Evolutionary conservation across 2,113 vertebrate species (phyloP), one percentile per base, ranked within the genome.

Genomic region (Notarius lentiginosus): DNA sequence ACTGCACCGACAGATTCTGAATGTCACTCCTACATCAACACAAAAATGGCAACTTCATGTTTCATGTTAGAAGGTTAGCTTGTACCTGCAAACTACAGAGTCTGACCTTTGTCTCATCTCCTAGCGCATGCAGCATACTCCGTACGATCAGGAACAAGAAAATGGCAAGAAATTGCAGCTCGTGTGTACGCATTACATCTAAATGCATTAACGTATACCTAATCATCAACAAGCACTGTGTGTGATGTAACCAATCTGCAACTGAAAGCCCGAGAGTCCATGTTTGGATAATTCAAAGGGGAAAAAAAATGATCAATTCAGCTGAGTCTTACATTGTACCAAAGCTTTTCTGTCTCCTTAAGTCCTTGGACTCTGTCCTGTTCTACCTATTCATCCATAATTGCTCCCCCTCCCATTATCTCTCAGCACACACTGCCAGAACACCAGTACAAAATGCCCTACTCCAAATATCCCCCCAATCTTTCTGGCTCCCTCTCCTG

Each of bases 331-430:
- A 55, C 27, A 56, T 22, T 41, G 66, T 53, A 56, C 14, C 66
- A 73, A 55, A 72, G 11, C 65, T 53, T 30, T 72, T 83, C 65
- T 51, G 3, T 56, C n/a, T 18, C 27, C 27, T 30, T 80, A 55
- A 73, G 56, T 53, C 55, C 10, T 72, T 72, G 53, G 49, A 79
- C 53, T 63, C 60, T 61, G 55, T 73, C 65, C 58, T 70, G 76
- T 10, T 72, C 22, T 60, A 79, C 47, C 82, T 72, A 80, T 87
- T 87, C 85, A 85, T 49, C 27, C 15, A 41, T 82, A 83, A 83
- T 55, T 83, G 65, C 76, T 73, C 49, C 63, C 76, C 8, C 82
- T 84, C 61, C 34, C 66, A 61, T 41, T 11, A 30, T 84, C 34
- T 84, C 49, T 51, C 7, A 9, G 22, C 61, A 47, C 15, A 47